Evolutionary conservation across 2,797 vertebrate species (phyloP).

Genomic region (Sciaenops ocellatus): DNA sequence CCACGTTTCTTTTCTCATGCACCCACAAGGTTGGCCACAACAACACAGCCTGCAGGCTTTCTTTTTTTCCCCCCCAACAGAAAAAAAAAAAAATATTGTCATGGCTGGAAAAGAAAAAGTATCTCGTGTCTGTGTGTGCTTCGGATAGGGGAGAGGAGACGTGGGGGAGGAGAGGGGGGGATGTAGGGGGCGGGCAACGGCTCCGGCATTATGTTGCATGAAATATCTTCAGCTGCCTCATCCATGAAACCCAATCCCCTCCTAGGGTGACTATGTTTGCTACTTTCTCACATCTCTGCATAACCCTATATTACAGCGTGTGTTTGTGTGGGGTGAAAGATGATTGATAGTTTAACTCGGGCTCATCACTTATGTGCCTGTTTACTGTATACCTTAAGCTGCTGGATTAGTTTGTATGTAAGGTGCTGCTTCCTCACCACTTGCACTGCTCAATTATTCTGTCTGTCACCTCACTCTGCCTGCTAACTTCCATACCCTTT

Average conservation of each 20-base stretch:
- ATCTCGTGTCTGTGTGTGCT: conserved; percentile 71
- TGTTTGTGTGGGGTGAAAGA: conserved; percentile 57
- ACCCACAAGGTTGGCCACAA: conserved; percentile 84
- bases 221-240: conserved; percentile 86
- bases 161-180: conserved; percentile 35
- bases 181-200: conserved; percentile 54
- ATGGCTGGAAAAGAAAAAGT: conserved; percentile 63
- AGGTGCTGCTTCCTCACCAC: conserved; percentile 47
- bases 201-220: conserved; percentile 79
- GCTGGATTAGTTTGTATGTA: conserved; percentile 65
- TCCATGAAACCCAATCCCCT: conserved; percentile 80
- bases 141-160: conserved; percentile 65
- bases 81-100: conserved; percentile 70
- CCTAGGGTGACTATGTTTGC: conserved; percentile 73
- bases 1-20: conserved; percentile 78
- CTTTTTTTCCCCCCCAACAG: conserved; percentile 37
- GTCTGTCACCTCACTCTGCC: conserved; percentile 58
- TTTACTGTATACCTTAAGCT: conserved; percentile 60
- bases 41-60: conserved; percentile 77
- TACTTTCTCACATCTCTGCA: conserved; percentile 70
- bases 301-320: conserved; percentile 56
- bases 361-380: conserved; percentile 69
- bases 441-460: conserved; percentile 59
- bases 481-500: conserved; percentile 36
- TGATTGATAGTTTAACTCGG: conserved; percentile 73